phyloP scores from a whole-genome alignment of 2,113 vertebrate genomes.

The Baryphthengus martii region DNA sequence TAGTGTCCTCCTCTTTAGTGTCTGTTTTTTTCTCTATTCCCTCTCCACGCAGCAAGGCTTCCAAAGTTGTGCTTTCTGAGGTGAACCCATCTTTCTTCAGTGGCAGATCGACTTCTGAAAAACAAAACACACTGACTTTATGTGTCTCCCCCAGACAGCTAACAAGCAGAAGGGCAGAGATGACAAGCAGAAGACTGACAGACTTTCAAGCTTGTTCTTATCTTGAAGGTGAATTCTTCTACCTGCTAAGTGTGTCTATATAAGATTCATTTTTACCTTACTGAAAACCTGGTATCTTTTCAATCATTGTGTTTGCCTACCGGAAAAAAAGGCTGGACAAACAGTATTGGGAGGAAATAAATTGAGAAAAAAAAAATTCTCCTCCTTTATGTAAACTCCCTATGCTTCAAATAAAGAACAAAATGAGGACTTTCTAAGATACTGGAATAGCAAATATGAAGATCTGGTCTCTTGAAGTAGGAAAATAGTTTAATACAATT shows the following conservation, averaged over 20 bases:
- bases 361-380: background rate
- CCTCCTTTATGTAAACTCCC: background rate
- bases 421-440: background rate
- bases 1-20: constrained; percentile 89
- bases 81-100: constrained; percentile 84
- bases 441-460: background rate
- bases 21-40: constrained; percentile 88
- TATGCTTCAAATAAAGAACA: background rate
- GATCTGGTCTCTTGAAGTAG: background rate
- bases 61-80: constrained; percentile 89
- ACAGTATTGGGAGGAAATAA: background rate
- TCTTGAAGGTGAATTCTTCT: background rate
- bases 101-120: constrained; percentile 81
- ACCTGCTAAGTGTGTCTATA: background rate
- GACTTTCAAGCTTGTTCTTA: background rate
- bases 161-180: background rate
- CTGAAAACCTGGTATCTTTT: background rate
- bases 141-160: background rate
- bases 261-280: background rate
- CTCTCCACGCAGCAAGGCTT: constrained; percentile 90
- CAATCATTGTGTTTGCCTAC: background rate
- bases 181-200: background rate
- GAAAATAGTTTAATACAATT: background rate
- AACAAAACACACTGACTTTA: constrained; percentile 19
- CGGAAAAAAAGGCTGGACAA: background rate